A percentile compares a stretch with the other conserved stretches of the same genome.
These are phyloP conservation scores for Caenorhabditis tropicalis DNA, from an alignment of 1,140 invertebrate genomes.

Conservation along the genomic window DNA sequence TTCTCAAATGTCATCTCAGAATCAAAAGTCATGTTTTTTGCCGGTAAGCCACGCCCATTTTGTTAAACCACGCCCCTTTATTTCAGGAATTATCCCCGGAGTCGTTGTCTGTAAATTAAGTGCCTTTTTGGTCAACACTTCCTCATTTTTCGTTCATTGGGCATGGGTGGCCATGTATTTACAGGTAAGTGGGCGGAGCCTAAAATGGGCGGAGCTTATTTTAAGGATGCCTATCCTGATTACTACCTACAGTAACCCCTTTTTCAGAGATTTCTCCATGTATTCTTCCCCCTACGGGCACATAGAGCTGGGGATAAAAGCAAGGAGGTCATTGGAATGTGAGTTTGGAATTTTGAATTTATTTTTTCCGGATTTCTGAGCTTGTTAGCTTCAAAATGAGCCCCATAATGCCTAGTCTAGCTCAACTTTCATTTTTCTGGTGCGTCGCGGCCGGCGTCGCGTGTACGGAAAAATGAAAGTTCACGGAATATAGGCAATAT, in stretches of 20 bases:
- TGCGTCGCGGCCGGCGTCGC: too few species aligned
- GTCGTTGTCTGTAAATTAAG: constrained; percentile 28
- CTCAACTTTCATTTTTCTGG: too few species aligned
- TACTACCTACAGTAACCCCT: too few species aligned
- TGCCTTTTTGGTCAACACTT: constrained; percentile 39
- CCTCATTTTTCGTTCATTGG: constrained; percentile 47
- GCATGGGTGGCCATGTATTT: constrained; percentile 45
- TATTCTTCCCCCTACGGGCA: constrained; percentile 47
- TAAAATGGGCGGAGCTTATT: not conserved
- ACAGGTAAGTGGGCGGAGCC: not conserved
- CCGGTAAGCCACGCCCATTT: not conserved
- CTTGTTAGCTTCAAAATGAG: not conserved
- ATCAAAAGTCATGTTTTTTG: not conserved
- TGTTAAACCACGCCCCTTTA: not conserved
- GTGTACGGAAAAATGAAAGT: too few species aligned
- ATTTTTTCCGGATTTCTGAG: not conserved
- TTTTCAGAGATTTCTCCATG: constrained; percentile 49
- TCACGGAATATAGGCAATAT: too few species aligned
- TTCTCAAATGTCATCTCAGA: not conserved
- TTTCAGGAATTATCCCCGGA: constrained; percentile 39
- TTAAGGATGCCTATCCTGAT: too few species aligned
- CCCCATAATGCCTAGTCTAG: too few species aligned
- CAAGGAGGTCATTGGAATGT: constrained; percentile 16
- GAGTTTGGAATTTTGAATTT: not conserved
- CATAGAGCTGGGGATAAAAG: constrained; percentile 40